Evolutionary conservation across 2,797 vertebrate genomes (phyloP).

Genomic region (Phalloptychus januarius): DNA sequence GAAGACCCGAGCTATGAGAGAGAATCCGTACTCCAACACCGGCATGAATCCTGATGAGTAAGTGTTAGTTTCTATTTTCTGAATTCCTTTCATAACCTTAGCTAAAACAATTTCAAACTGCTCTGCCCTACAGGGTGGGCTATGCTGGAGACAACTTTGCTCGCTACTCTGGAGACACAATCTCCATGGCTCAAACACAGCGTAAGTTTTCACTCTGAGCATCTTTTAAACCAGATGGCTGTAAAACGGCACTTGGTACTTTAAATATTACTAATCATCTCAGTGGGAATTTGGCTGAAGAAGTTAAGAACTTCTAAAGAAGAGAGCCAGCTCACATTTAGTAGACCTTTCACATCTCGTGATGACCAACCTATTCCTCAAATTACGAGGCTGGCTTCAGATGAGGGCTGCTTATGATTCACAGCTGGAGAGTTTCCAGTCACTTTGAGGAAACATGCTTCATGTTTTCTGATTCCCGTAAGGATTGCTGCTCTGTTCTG

Average conservation of each 20-base stretch:
- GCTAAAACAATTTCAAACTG: background rate
- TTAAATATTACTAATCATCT: background rate
- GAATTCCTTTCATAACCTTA: background rate
- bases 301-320: background rate
- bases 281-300: background rate
- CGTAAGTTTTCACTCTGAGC: constrained; percentile 79
- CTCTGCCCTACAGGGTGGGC: constrained; percentile 85
- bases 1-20: constrained; percentile 98
- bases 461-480: background rate
- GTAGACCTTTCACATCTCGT: background rate
- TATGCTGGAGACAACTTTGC: constrained; percentile 98
- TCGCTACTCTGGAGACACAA: constrained; percentile 92
- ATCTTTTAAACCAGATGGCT: background rate
- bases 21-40: constrained; percentile 95
- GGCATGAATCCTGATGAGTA: constrained; percentile 98
- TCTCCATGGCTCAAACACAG: constrained; percentile 97
- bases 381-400: background rate
- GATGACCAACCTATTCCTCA: background rate
- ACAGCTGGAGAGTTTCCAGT: background rate
- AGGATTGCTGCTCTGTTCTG: background rate
- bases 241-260: background rate
- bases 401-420: background rate
- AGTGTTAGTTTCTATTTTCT: constrained; percentile 53
- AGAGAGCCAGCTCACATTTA: background rate
- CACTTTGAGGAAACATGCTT: background rate